Conservation (phyloP, 2,888 invertebrate genomes). For the Dione juno region DNA sequence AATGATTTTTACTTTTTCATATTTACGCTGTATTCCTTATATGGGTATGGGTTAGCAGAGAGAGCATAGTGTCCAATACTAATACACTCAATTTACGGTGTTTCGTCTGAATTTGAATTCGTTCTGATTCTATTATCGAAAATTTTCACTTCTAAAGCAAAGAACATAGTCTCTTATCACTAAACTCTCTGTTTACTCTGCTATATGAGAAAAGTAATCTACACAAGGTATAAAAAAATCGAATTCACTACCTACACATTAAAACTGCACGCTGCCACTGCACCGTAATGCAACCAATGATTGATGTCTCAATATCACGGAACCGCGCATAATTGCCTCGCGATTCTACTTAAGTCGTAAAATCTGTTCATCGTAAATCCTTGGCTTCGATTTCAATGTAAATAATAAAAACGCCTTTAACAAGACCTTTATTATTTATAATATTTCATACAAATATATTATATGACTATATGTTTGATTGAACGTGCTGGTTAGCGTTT, state of each 20-base stretch:
- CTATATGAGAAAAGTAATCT: too few relatives aligned
- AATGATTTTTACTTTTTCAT: too few relatives aligned
- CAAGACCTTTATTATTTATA: constrained; percentile 24
- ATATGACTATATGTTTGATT: neutral
- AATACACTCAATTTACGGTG: too few relatives aligned
- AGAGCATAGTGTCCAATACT: too few relatives aligned
- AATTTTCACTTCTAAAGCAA: too few relatives aligned
- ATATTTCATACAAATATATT: constrained; percentile 10
- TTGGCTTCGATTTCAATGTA: constrained; percentile 21
- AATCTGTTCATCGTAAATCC: constrained; percentile 37
- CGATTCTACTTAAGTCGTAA: constrained; percentile 36
- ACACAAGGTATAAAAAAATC: neutral
- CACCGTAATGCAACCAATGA: constrained; percentile 22
- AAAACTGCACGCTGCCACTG: neutral
- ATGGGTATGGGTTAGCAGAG: too few relatives aligned
- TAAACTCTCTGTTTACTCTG: too few relatives aligned
- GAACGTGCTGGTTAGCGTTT: neutral
- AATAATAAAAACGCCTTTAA: constrained; percentile 25
- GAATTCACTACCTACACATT: neutral
- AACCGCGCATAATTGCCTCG: constrained; percentile 32
- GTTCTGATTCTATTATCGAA: too few relatives aligned
- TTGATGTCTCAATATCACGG: constrained; percentile 40
- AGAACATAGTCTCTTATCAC: too few relatives aligned
- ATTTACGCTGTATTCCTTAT: too few relatives aligned
- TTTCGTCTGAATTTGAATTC: too few relatives aligned